A percentile compares a stretch with the other conserved stretches of the same genome.
phyloP scores from a whole-genome alignment of 30 jellyfish, hydroid and myxozoan species.

The Aurelia aurita region DNA sequence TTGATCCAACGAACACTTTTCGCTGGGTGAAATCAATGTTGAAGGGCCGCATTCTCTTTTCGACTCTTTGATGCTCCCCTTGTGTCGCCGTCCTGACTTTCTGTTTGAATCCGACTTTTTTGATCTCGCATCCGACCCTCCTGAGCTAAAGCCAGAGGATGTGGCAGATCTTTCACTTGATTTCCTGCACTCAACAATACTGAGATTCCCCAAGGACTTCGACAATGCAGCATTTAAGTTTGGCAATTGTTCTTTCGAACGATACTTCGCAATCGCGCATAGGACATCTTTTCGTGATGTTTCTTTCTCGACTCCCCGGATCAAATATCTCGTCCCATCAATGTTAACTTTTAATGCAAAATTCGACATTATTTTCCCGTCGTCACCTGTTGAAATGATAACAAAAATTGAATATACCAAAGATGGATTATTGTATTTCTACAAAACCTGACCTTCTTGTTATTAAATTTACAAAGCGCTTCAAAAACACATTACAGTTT shows the following conservation, averaged over 20 bases:
- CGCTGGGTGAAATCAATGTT: neutral
- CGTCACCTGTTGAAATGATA: neutral
- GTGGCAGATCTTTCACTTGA: neutral
- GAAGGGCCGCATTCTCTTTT: neutral
- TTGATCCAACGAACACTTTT: neutral
- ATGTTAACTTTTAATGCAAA: conserved; percentile 42
- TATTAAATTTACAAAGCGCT: neutral
- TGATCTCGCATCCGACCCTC: neutral
- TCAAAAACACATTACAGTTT: too few relatives aligned
- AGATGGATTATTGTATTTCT: neutral
- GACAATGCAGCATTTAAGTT: conserved; percentile 20
- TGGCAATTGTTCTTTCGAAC: neutral
- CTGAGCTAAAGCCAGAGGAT: neutral
- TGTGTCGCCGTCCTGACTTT: neutral
- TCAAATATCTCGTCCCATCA: conserved; percentile 55
- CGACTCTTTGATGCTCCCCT: neutral
- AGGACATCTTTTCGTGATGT: conserved; percentile 69
- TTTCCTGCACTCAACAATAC: conserved; percentile 12
- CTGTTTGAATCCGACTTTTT: neutral
- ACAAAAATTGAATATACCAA: neutral
- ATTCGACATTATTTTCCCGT: conserved; percentile 18
- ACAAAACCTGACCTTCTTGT: too few relatives aligned
- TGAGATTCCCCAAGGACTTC: conserved; percentile 18
- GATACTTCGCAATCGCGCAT: conserved; percentile 62
- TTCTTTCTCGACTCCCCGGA: conserved; percentile 51